phyloP scores from a whole-genome alignment of 1,140 invertebrate species.

The Dendroctonus ponderosae region DNA sequence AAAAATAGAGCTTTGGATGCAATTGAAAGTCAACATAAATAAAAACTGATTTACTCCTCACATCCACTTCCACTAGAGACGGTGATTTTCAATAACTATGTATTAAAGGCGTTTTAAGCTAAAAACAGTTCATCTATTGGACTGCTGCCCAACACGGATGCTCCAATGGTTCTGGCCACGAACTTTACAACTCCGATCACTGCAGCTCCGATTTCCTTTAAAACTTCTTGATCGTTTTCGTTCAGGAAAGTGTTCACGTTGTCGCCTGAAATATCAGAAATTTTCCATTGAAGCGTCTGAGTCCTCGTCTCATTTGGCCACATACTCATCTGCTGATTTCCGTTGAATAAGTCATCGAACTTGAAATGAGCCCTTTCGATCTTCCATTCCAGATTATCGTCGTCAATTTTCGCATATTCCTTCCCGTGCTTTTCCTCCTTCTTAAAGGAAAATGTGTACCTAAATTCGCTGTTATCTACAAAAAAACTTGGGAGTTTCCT shows the following conservation, averaged over 20 bases:
- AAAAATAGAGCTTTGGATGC: no score
- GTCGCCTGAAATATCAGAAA: conserved; percentile 47
- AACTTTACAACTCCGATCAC: conserved; percentile 22
- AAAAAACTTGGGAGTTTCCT: conserved; percentile 23
- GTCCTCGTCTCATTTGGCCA: neutral
- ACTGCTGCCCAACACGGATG: conserved; percentile 13
- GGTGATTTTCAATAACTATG: no score
- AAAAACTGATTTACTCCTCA: no score
- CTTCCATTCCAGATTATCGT: conserved; percentile 30
- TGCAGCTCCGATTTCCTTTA: conserved; percentile 49
- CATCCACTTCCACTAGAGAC: no score
- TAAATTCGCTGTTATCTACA: conserved; percentile 31
- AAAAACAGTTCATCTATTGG: conserved; percentile 31
- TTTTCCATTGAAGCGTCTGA: neutral
- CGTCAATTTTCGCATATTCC: conserved; percentile 28
- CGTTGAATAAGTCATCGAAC: conserved; percentile 45
- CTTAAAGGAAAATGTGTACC: conserved; percentile 26
- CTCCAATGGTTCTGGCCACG: conserved; percentile 16
- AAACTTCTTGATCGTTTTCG: conserved; percentile 55
- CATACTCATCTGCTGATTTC: conserved; percentile 45
- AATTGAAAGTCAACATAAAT: no score
- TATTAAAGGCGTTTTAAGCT: neutral
- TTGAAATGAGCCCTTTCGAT: conserved; percentile 40
- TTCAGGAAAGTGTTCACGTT: conserved; percentile 54
- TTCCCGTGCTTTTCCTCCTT: conserved; percentile 24